Conservation (phyloP, 2,888 invertebrate genomes). For the Lasioglossum zephyrum region DNA sequence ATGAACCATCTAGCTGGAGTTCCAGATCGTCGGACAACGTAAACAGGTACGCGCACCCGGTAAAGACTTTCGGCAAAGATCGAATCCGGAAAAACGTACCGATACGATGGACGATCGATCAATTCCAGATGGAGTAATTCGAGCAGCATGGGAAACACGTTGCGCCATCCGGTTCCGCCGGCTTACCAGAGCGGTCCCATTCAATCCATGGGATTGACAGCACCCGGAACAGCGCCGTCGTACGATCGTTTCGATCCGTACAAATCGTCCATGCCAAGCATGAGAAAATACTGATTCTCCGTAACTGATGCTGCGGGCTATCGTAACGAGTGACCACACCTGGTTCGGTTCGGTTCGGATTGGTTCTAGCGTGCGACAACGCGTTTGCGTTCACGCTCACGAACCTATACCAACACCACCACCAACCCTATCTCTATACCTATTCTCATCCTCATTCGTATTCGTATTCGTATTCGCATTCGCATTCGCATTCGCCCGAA, state of each 20-base stretch:
- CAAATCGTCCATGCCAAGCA: slow-evolving; percentile 81
- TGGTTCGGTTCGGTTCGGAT: not conserved
- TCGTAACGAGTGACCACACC: slow-evolving; percentile 22
- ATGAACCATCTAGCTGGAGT: slow-evolving; percentile 81
- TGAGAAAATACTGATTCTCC: slow-evolving; percentile 81
- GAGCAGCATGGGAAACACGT: slow-evolving; percentile 80
- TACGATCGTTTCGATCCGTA: slow-evolving; percentile 83
- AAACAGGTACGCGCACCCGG: slow-evolving; percentile 74
- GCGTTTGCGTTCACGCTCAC: not conserved
- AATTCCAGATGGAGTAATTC: slow-evolving; percentile 81
- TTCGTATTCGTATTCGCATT: not conserved
- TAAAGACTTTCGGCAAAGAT: not conserved
- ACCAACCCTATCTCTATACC: not conserved
- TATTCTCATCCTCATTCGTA: not conserved
- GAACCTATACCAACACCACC: not conserved
- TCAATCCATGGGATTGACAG: slow-evolving; percentile 80
- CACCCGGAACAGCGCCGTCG: slow-evolving; percentile 80
- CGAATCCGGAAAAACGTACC: not conserved
- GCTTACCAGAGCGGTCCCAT: slow-evolving; percentile 82
- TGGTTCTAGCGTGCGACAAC: not conserved
- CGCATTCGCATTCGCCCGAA: not conserved
- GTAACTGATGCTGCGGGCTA: slow-evolving; percentile 17
- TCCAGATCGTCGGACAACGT: slow-evolving; percentile 82
- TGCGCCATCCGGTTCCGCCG: slow-evolving; percentile 82
- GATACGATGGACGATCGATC: not conserved